Percentiles rank a stretch among this genome's conserved stretches.
phyloP scores from a whole-genome alignment of 2,888 invertebrate species.

The Melanargia galathea region DNA sequence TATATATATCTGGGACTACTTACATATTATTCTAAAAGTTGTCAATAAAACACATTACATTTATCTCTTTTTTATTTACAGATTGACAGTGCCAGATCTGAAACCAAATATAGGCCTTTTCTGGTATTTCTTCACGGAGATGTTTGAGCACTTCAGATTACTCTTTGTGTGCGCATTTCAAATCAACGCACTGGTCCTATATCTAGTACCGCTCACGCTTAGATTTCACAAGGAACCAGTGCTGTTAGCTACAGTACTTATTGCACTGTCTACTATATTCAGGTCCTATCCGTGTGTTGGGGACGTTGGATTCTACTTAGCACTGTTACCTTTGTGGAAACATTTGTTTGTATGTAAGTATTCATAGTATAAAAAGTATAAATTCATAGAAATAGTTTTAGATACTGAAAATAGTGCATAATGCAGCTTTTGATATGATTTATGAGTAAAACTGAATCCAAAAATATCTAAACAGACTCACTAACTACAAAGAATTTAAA shows the following conservation, averaged over 20 bases:
- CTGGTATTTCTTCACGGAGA: constrained; percentile 99
- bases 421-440: no score
- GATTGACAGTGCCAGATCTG: constrained; percentile 94
- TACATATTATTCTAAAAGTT: no score
- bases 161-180: constrained; percentile 98
- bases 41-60: background rate
- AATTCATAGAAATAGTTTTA: no score
- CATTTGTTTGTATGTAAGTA: constrained; percentile 93
- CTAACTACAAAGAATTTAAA: no score
- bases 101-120: constrained; percentile 98
- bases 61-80: constrained; percentile 58
- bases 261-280: constrained; percentile 94
- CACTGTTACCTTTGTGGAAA: constrained; percentile 95
- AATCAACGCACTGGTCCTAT: constrained; percentile 95
- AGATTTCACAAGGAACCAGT: constrained; percentile 91
- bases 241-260: constrained; percentile 89
- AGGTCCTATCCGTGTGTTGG: constrained; percentile 98
- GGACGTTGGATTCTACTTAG: constrained; percentile 95
- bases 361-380: constrained; percentile 18
- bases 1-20: no score
- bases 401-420: no score
- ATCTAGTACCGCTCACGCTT: constrained; percentile 93
- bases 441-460: no score
- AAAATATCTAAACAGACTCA: no score
- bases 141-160: constrained; percentile 99